Evolutionary conservation across 1,140 invertebrate species (phyloP), one percentile per base, ranked within the genome.

Genomic region (Eumaeus atala): DNA sequence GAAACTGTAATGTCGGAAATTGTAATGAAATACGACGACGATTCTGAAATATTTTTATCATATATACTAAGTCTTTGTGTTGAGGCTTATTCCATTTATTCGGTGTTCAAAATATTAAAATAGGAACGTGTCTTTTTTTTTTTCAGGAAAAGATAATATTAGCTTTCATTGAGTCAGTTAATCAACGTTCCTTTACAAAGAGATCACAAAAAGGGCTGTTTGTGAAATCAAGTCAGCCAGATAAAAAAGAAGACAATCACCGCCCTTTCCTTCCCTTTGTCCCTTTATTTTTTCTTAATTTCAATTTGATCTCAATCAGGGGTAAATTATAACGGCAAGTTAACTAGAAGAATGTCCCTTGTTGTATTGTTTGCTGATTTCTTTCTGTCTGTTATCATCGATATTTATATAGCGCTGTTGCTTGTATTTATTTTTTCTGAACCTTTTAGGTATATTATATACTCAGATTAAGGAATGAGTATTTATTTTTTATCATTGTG

Each of bases 251-350:
- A 70, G 63, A 74, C 71, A 73, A 74, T 73, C 71, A 44, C 14
- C 40, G 50, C 34, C 54, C 55, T 51, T 64, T 62, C 64, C 70
- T 63, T 76, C 60, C 64, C 71, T 69, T 79, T 74, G 69, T 72
- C 64, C 66, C 57, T 78, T 74, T 84, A 80, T 82, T 82, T 82
- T 84, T 82, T 84, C 77, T 82, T 84, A 84, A 84, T 84, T 82
- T 81, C 72, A 66, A 75, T 59, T 76, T 81, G 79, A 85, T 85
- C 79, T 67, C 82, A 85, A 85, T 85, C 82, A 78, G 72, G 69
- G 76, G 77, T 83, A 83, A 85, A 85, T 85, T 85, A 85, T 83
- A 85, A 83, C 79, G 75, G 77, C 61, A 64, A 77, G 74, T 83
- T 81, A 77, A 71, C 72, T 80, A 70, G 67, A 80, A 71, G 75